phyloP scores from a whole-genome alignment of 2,113 vertebrate species.

The Pseudorectes ferrugineus region DNA sequence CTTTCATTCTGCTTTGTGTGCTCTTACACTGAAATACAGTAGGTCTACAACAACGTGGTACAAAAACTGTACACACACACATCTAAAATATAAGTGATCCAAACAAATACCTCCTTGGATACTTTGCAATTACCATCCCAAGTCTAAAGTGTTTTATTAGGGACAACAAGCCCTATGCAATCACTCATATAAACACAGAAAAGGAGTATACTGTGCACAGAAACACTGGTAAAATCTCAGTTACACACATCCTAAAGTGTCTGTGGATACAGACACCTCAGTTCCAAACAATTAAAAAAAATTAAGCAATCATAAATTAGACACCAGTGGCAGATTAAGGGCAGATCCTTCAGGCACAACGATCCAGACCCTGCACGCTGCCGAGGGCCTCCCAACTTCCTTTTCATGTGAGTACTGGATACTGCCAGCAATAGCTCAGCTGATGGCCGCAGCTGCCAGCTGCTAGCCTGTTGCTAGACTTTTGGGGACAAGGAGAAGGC shows the following conservation, averaged over 20 bases:
- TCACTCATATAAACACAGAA: neutral
- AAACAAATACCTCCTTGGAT: neutral
- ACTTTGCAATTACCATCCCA: neutral
- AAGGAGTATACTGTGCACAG: neutral
- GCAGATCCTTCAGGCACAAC: neutral
- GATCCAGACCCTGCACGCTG: neutral
- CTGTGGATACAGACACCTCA: neutral
- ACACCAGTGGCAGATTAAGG: neutral
- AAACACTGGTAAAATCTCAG: neutral
- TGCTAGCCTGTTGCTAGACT: slow-evolving; percentile 29
- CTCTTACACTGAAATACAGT: neutral
- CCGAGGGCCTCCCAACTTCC: slow-evolving; percentile 41
- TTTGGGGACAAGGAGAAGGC: slow-evolving; percentile 38
- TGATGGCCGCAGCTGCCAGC: slow-evolving; percentile 34
- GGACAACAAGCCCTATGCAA: neutral
- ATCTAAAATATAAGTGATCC: neutral
- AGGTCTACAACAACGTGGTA: neutral
- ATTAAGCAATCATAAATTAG: neutral
- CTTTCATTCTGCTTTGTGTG: neutral
- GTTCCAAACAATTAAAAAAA: neutral
- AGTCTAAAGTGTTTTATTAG: neutral
- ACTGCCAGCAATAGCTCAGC: slow-evolving; percentile 50
- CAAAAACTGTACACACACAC: neutral
- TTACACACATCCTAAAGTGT: neutral
- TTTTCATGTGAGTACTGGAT: slow-evolving; percentile 15